Conservation (phyloP, 2,888 invertebrate genomes). For the Salpingus planirostris region DNA sequence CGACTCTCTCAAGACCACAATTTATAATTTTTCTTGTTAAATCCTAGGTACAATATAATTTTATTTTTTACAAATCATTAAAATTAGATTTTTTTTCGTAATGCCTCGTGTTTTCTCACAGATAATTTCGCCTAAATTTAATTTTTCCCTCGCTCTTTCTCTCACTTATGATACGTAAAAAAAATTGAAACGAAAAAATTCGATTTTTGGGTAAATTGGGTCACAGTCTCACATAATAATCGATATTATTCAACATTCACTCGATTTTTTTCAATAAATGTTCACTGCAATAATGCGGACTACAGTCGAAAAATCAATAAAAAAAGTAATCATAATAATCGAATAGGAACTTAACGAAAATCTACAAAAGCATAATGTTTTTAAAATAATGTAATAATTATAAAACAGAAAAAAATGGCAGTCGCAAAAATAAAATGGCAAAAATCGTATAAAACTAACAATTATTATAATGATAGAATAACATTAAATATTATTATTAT, state of each 20-base stretch:
- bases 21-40: too few species aligned
- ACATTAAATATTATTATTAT: too few species aligned
- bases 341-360: conserved; percentile 37
- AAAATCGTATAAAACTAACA: conserved; percentile 27
- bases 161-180: too few species aligned
- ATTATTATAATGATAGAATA: too few species aligned
- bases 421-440: conserved; percentile 26
- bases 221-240: not conserved
- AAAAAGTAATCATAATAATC: too few species aligned
- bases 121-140: conserved; percentile 20
- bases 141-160: too few species aligned
- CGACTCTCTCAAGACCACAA: conserved; percentile 30
- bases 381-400: too few species aligned
- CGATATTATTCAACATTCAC: conserved; percentile 6
- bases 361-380: conserved; percentile 33
- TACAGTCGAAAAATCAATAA: conserved; percentile 13
- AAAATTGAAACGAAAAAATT: not conserved
- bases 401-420: conserved; percentile 33
- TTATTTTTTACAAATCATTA: conserved; percentile 27
- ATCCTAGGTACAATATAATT: conserved; percentile 31
- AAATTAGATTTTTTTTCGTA: too few species aligned
- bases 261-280: conserved; percentile 8
- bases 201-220: not conserved
- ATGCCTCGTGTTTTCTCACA: too few species aligned
- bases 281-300: conserved; percentile 12